A percentile compares a stretch with the other conserved stretches of the same genome.
These are phyloP conservation scores for Aphelenchoides bicaudatus DNA, from an alignment of 2,888 invertebrate species.

Conservation along the genomic window DNA sequence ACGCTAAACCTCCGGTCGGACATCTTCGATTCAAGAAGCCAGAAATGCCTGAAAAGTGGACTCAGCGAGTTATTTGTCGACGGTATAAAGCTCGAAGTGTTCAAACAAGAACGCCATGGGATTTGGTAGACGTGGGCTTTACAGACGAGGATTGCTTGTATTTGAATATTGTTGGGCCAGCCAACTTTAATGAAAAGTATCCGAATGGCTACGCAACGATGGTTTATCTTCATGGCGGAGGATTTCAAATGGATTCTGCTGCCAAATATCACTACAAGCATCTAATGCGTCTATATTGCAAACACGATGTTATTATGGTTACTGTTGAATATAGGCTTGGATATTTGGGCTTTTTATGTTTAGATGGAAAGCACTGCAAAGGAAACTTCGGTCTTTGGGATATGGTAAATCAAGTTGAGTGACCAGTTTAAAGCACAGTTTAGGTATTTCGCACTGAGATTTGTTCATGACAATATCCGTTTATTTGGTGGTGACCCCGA, in stretches of 20 bases:
- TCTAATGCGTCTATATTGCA: constrained; percentile 33
- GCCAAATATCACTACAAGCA: constrained; percentile 34
- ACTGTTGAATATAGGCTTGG: constrained; percentile 53
- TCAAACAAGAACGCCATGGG: constrained; percentile 50
- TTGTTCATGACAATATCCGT: constrained; percentile 46
- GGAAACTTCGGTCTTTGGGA: constrained; percentile 40
- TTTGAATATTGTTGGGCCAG: constrained; percentile 48
- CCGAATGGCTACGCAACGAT: constrained; percentile 48
- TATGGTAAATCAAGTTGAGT: too few relatives aligned
- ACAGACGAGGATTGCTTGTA: constrained; percentile 50
- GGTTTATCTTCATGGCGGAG: constrained; percentile 58
- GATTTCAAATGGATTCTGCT: constrained; percentile 41
- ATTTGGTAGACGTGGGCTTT: constrained; percentile 32
- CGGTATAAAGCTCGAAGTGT: constrained; percentile 42
- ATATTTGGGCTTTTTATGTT: constrained; percentile 51
- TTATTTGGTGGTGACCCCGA: constrained; percentile 44
- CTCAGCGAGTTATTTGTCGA: constrained; percentile 30
- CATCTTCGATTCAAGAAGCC: constrained; percentile 53
- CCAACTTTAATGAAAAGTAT: background rate
- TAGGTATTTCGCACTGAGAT: constrained; percentile 42
- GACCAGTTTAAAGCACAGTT: too few relatives aligned
- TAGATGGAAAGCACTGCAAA: constrained; percentile 37
- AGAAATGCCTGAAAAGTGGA: constrained; percentile 37
- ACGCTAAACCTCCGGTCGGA: constrained; percentile 54
- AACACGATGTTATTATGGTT: constrained; percentile 50